A percentile compares a stretch with the other conserved stretches of the same genome.
These are phyloP conservation scores for Tarsius wallacei DNA, from an alignment of 2,797 vertebrate genomes.

Conservation along the genomic window DNA sequence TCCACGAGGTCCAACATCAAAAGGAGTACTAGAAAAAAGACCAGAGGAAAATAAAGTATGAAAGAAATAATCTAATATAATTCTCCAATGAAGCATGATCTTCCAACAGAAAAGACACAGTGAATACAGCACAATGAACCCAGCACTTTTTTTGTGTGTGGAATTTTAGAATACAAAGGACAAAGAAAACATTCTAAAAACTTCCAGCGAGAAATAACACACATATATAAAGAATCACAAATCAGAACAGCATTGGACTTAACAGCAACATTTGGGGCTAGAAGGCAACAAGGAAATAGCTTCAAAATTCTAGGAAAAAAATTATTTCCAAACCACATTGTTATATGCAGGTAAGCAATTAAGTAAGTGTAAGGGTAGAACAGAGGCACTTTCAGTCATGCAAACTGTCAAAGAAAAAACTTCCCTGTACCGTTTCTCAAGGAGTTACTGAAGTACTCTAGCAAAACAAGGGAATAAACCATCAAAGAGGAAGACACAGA, in stretches of 20 bases:
- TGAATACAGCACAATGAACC: background rate
- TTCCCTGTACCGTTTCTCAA: background rate
- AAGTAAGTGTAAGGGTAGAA: background rate
- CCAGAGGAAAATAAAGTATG: background rate
- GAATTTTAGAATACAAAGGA: constrained; percentile 5
- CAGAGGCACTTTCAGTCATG: background rate
- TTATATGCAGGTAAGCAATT: background rate
- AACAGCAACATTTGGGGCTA: background rate
- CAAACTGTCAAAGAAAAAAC: background rate
- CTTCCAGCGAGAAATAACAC: constrained; percentile 3
- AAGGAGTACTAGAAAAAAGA: background rate
- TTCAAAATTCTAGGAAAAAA: constrained; percentile 34
- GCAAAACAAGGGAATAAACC: background rate
- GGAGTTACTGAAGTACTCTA: background rate
- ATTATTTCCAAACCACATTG: background rate
- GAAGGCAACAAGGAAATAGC: background rate
- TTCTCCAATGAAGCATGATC: background rate
- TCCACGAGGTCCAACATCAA: background rate
- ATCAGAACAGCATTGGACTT: background rate
- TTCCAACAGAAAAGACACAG: background rate
- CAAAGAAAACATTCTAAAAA: constrained; percentile 7
- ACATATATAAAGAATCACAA: background rate
- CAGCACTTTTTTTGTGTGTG: background rate
- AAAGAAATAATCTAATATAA: constrained; percentile 18
- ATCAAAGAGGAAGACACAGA: constrained; percentile 29